Conservation (phyloP, 2,113 vertebrate species). For the Tympanuchus pallidicinctus region DNA sequence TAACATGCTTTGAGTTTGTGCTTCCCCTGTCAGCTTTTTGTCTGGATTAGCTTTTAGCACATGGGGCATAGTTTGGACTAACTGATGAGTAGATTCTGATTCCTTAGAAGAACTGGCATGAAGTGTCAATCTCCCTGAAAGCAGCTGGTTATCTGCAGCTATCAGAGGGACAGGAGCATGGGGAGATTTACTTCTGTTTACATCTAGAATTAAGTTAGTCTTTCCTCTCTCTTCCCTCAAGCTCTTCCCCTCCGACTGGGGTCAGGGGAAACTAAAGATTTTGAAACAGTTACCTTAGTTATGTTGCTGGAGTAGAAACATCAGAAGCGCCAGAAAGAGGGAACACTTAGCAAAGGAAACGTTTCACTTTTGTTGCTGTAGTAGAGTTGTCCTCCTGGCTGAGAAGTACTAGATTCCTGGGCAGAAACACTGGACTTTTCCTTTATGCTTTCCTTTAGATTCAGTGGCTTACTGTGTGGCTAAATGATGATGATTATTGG, state of each 20-base stretch:
- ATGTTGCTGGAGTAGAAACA: not conserved
- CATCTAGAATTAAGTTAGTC: not conserved
- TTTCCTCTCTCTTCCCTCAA: not conserved
- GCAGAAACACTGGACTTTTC: not conserved
- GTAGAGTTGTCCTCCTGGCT: not conserved
- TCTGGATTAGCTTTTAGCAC: not conserved
- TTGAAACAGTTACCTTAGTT: not conserved
- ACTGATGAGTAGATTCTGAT: not conserved
- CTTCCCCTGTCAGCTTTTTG: not conserved
- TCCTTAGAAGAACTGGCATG: not conserved
- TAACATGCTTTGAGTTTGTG: not conserved
- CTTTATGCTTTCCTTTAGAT: accelerated
- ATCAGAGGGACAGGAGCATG: not conserved
- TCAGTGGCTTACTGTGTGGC: not conserved
- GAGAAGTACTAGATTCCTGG: not conserved
- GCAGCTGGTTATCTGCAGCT: not conserved
- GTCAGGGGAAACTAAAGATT: not conserved
- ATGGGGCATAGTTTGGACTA: not conserved
- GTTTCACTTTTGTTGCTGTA: not conserved
- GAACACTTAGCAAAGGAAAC: not conserved
- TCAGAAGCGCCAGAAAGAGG: not conserved
- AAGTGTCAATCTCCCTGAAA: not conserved
- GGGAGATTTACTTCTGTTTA: not conserved
- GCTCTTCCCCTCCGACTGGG: not conserved
- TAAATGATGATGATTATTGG: not conserved